Base-by-base conservation (phyloP, 92 coral and sea anemone species). In the Anthopleura xanthogrammica region DNA sequence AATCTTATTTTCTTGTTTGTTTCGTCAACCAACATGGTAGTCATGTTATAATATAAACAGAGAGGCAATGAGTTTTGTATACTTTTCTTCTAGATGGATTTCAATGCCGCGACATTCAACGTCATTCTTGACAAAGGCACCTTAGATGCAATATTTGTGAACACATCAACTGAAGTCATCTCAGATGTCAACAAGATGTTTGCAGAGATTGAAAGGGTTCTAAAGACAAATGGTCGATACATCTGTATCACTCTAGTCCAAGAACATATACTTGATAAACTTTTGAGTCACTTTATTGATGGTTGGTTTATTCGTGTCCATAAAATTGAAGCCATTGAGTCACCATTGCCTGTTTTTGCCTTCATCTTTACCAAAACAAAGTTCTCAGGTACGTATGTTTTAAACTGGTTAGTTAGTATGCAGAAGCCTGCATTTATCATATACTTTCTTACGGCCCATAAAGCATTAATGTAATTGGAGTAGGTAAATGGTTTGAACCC, bases 271-370 rank as follows among this genome's bases (percentile, higher is more conserved):
- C 88, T 93, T 19, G 84, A 95, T 73, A 82, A 85, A 76, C 42
- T 95, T 78, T 64, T 95, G 81, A 89, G 71, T 55, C 88, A 93
- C 82, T 95, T 95, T 77, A 82, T 93, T 29, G 88, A 88, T 73
- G 97, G 95, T 48, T 95, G 98, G 98, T 92, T 95, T 54, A 79
- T 95, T 20, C 90, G 98, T 54, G 93, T 93, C 57, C 98, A 95
- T 81, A 82, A 84, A 48, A 74, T 93, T 23, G 83, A 84, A 83
- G 77, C 77, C 36, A 77, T 9, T 5, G 50, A 65, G 12, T 86
- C 94, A 22, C 79, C 84, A 12, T 77, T 90, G 58, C 94, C 98
- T 66, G 89, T 93, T 85, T 95, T 93, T 93, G 92, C 92, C 39
- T 93, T 95, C 86, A 85, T 95, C 60, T 92, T 95, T 64, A 95